phyloP scores from a whole-genome alignment of 2,113 vertebrate species.

The Okapia johnstoni region DNA sequence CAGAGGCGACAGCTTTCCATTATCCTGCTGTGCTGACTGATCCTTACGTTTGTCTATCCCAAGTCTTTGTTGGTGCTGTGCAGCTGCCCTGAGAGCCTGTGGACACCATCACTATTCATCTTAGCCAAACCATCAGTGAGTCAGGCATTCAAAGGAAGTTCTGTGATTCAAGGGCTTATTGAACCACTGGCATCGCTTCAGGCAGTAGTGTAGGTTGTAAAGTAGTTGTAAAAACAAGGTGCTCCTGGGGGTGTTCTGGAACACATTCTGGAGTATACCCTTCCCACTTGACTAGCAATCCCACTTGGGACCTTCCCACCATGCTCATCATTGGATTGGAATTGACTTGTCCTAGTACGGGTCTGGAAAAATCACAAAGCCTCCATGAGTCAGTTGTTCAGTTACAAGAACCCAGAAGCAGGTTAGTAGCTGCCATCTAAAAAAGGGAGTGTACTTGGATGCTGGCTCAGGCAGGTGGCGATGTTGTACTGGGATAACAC shows the following conservation, averaged over 20 bases:
- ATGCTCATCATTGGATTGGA: neutral
- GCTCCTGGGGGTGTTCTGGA: neutral
- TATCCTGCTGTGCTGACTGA: neutral
- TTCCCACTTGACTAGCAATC: neutral
- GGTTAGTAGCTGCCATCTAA: neutral
- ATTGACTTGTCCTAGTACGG: neutral
- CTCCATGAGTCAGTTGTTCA: neutral
- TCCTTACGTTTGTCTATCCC: neutral
- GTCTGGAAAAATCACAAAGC: neutral
- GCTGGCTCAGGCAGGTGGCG: constrained; percentile 53
- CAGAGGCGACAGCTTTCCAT: neutral
- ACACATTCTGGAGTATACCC: neutral
- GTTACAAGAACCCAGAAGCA: neutral
- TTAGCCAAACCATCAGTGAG: neutral
- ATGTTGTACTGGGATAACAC: constrained; percentile 34
- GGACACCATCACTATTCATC: neutral
- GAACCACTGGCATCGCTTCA: neutral
- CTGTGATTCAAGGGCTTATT: neutral
- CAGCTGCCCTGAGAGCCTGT: neutral
- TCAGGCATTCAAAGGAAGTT: neutral
- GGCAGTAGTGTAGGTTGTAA: neutral
- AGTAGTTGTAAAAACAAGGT: neutral
- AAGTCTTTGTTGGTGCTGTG: neutral
- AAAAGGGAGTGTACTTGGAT: constrained; percentile 23
- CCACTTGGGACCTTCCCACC: neutral